Percentiles rank a stretch among this genome's conserved stretches.
phyloP scores from a whole-genome alignment of 2,113 vertebrate genomes.

The Drymodes brunneopygia region DNA sequence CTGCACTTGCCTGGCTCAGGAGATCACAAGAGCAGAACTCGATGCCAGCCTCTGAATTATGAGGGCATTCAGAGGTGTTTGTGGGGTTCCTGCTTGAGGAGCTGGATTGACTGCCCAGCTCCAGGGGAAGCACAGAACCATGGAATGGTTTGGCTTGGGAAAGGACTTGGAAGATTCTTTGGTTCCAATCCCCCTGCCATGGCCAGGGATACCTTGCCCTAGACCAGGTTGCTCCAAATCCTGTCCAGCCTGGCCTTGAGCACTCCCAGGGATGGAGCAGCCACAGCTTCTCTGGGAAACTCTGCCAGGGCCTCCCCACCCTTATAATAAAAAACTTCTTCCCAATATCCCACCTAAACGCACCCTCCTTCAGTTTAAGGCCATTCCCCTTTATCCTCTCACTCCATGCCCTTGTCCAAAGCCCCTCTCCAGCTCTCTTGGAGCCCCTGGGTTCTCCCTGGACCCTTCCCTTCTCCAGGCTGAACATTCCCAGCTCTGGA shows the following conservation, averaged over 20 bases:
- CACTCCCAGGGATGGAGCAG: not conserved
- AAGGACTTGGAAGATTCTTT: not conserved
- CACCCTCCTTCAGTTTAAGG: not conserved
- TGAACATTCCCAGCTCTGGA: not conserved
- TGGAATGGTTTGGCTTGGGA: not conserved
- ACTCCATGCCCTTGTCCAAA: not conserved
- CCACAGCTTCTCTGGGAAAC: not conserved
- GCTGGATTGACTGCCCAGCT: not conserved
- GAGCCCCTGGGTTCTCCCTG: not conserved
- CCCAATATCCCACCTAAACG: not conserved
- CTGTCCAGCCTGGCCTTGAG: not conserved
- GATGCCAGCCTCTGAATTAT: not conserved
- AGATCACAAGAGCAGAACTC: not conserved
- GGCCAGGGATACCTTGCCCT: not conserved
- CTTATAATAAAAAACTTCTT: not conserved
- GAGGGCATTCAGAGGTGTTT: not conserved
- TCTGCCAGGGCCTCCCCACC: not conserved
- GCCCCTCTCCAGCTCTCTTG: not conserved
- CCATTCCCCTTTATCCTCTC: not conserved
- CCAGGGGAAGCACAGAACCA: not conserved
- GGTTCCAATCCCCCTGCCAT: rapidly evolving
- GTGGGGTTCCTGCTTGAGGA: not conserved
- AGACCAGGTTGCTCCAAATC: not conserved
- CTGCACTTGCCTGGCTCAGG: not conserved
- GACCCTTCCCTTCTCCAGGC: not conserved